phyloP scores from a whole-genome alignment of 2,888 invertebrate genomes.

The Dorcus parallelipipedus region DNA sequence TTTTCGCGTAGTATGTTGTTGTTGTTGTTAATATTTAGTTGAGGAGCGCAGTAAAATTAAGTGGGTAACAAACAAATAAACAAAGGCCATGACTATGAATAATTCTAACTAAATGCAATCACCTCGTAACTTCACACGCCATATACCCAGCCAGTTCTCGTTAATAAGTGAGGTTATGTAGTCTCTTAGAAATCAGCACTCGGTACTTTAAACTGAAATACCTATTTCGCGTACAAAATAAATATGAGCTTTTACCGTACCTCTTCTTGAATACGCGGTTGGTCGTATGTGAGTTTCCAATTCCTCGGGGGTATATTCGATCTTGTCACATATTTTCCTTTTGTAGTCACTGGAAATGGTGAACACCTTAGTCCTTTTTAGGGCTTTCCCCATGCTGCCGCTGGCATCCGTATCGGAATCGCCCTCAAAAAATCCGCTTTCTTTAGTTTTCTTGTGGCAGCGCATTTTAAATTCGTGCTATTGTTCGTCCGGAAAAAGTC shows the following conservation, averaged over 20 bases:
- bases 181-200: not conserved
- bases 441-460: conserved; percentile 55
- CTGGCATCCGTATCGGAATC: conserved; percentile 59
- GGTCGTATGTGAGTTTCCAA: conserved; percentile 39
- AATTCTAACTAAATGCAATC: too few species aligned
- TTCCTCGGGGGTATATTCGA: conserved; percentile 43
- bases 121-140: too few species aligned
- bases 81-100: too few species aligned
- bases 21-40: too few species aligned
- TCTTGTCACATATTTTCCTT: conserved; percentile 25
- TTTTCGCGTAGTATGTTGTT: too few species aligned
- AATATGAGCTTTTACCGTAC: conserved; percentile 1
- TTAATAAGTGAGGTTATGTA: too few species aligned
- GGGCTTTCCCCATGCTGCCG: conserved; percentile 52
- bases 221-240: not conserved
- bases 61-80: too few species aligned
- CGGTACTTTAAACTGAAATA: not conserved
- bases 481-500: not conserved
- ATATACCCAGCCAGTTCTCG: too few species aligned
- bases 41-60: too few species aligned
- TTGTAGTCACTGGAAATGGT: conserved; percentile 41
- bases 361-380: conserved; percentile 47
- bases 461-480: conserved; percentile 39
- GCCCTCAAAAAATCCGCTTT: conserved; percentile 82
- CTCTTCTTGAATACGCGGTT: conserved; percentile 26